Percentiles rank a stretch among this genome's conserved stretches.
Evolutionary conservation across 1,140 invertebrate species (phyloP).

Genomic region (Campoletis sonorensis): DNA sequence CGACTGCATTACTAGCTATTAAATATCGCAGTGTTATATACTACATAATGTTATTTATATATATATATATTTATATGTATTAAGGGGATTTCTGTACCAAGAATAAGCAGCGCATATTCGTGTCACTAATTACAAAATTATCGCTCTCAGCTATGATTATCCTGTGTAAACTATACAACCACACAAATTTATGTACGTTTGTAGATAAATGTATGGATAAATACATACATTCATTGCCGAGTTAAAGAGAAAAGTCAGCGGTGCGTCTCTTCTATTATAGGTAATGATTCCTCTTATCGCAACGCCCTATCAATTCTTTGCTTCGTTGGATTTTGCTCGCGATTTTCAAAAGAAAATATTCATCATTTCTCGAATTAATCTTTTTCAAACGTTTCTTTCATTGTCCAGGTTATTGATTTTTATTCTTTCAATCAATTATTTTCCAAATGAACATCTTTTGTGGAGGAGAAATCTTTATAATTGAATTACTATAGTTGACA

Average conservation of each 20-base stretch:
- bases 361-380: no score
- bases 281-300: slow-evolving; percentile 27
- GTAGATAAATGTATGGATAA: background rate
- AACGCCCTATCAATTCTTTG: background rate
- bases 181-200: slow-evolving; percentile 3
- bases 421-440: no score
- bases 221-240: background rate
- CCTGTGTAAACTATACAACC: slow-evolving; percentile 40
- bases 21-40: slow-evolving; percentile 32
- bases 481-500: no score
- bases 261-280: slow-evolving; percentile 6
- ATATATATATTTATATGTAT: background rate
- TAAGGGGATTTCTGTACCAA: slow-evolving; percentile 20
- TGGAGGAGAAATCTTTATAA: no score
- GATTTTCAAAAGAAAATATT: background rate
- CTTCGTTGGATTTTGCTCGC: background rate
- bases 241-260: background rate
- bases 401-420: no score
- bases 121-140: slow-evolving; percentile 43
- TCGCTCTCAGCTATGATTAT: slow-evolving; percentile 40
- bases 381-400: no score
- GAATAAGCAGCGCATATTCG: slow-evolving; percentile 27
- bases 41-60: background rate
- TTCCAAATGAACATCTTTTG: no score
- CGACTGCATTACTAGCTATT: slow-evolving; percentile 33